Evolutionary conservation across 2,113 vertebrate genomes (phyloP), one percentile per base, ranked within the genome.

Genomic region (Pseudorasbora parva): DNA sequence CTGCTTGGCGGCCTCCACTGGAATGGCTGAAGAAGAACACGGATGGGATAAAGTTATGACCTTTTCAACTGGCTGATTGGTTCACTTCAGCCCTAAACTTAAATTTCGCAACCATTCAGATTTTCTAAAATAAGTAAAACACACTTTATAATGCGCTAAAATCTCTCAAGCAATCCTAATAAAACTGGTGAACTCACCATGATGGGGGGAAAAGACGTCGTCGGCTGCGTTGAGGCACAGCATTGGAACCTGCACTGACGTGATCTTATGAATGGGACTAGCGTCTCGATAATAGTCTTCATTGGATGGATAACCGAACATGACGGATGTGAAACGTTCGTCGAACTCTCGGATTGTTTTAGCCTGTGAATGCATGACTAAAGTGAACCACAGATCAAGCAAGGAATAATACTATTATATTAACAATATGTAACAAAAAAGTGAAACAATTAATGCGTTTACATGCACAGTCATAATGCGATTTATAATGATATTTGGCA

Each of bases 261-360:
- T 96, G 86, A 99, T 94, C 87, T 93, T 96, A 89, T 91, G 96
- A 84, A 95, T 93, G 0, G 98, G 98, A 89, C 98, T 99, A 88
- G 98, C 97, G 73, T 99, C 98, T 21, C 83, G 93, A 87, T 99
- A 99, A 88, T 98, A 99, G 90, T 99, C 97, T n/a, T 98, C 96
- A 45, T 98, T 95, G 68, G 96, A 96, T 17, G 84, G 95, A 92
- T 99, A 99, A 84, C 98, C 97, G 82, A 99, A 99, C 97, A 99
- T 97, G 85, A 97, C 96, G 23, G 98, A 96, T 37, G 98, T 99
- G 92, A 99, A 99, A 86, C 96, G 93, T 87, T 95, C 97, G 72
- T 99, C 98, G 90, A 99, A 99, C 90, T 99, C 96, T 87, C 98
- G 94, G 87, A 99, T 94, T 86, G 97, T 98, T 93, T 94, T 98